These are phyloP conservation scores for Nematolebias whitei DNA, from an alignment of 2,113 vertebrate genomes.

Conservation along the genomic window DNA sequence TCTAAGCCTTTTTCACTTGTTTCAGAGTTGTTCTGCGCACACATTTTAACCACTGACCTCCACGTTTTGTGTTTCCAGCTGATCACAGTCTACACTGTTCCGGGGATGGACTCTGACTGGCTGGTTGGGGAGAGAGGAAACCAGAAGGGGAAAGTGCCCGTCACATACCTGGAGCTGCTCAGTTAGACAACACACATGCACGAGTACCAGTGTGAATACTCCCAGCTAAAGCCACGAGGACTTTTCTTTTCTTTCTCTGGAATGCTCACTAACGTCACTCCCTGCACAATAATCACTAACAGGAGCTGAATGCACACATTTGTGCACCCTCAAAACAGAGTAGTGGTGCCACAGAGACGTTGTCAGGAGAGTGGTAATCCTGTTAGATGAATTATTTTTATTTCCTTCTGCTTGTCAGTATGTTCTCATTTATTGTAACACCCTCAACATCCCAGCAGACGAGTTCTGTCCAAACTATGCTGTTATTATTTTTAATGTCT, in stretches of 20 bases:
- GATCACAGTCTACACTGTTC: slow-evolving; percentile 95
- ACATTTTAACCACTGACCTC: too few relatives aligned
- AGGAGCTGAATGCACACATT: background rate
- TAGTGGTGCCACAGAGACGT: slow-evolving; percentile 5
- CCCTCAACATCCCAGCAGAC: slow-evolving; percentile 8
- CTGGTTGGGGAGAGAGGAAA: slow-evolving; percentile 93
- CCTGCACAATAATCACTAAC: slow-evolving; percentile 9
- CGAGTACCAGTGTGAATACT: slow-evolving; percentile 24
- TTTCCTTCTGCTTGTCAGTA: background rate
- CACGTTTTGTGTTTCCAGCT: slow-evolving; percentile 77
- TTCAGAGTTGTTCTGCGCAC: too few relatives aligned
- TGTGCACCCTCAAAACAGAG: slow-evolving; percentile 1
- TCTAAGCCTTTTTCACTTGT: too few relatives aligned
- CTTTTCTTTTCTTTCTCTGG: slow-evolving; percentile 3
- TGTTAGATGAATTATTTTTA: slow-evolving; percentile 2
- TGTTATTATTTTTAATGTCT: background rate
- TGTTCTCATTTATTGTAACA: slow-evolving; percentile 23
- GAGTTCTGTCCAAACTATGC: background rate
- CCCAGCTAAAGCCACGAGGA: slow-evolving; percentile 42
- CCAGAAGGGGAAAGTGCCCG: slow-evolving; percentile 94
- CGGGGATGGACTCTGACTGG: slow-evolving; percentile 97
- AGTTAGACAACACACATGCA: slow-evolving; percentile 78
- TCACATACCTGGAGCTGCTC: slow-evolving; percentile 96
- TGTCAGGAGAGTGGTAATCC: slow-evolving; percentile 5
- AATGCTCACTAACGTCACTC: slow-evolving; percentile 20